phyloP scores from a whole-genome alignment of 2,888 invertebrate genomes.

The Drosophila monieri region DNA sequence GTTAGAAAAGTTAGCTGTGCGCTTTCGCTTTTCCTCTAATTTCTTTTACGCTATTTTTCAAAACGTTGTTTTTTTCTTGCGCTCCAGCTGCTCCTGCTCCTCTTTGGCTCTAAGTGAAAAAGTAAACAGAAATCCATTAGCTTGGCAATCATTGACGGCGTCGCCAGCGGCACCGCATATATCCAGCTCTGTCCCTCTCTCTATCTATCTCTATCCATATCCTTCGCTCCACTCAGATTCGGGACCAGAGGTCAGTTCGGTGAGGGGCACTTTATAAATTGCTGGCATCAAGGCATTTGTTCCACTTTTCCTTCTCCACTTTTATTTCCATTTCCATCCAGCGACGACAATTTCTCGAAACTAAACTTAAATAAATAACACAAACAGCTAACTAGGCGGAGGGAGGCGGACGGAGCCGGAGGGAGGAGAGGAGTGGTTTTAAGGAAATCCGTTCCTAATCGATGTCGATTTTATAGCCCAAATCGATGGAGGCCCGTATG shows the following conservation, averaged over 20 bases:
- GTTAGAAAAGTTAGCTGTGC: constrained; percentile 52
- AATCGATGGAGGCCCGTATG: constrained; percentile 83
- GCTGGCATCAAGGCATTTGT: constrained; percentile 73
- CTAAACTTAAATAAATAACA: constrained; percentile 62
- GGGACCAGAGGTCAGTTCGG: constrained; percentile 46
- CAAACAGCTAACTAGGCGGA: constrained; percentile 44
- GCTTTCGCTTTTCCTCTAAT: constrained; percentile 76
- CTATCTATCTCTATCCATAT: background rate
- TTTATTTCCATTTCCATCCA: constrained; percentile 38
- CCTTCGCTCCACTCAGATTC: constrained; percentile 28
- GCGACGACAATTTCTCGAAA: constrained; percentile 33
- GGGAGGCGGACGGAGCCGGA: constrained; percentile 2
- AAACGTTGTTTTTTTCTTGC: constrained; percentile 42
- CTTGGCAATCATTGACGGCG: constrained; percentile 81
- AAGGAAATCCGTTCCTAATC: constrained; percentile 56
- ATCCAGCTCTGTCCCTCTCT: constrained; percentile 9
- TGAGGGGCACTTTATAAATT: constrained; percentile 71
- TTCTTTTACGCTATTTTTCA: constrained; percentile 73
- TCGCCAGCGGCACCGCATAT: constrained; percentile 51
- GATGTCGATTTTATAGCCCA: constrained; percentile 82
- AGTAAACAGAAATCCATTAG: constrained; percentile 83
- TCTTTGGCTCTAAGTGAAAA: constrained; percentile 76
- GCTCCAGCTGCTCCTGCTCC: constrained; percentile 17
- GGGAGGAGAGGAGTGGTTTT: constrained; percentile 1
- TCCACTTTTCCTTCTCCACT: constrained; percentile 50